Conservation (phyloP, 2,888 invertebrate species). For the Carabus problematicus region DNA sequence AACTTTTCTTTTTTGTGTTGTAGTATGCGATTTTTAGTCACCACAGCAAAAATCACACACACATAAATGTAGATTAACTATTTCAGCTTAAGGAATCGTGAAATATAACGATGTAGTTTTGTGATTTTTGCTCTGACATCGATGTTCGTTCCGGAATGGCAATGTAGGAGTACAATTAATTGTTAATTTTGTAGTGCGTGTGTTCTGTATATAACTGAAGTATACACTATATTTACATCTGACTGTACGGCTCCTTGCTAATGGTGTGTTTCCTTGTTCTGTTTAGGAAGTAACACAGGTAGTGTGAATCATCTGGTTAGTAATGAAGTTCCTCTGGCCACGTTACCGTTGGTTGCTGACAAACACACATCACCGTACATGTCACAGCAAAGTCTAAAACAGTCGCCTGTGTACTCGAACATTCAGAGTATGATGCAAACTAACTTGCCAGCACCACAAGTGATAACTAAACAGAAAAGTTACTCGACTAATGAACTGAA, state of each 20-base stretch:
- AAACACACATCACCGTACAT: constrained; percentile 54
- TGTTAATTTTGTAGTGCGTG: constrained; percentile 12
- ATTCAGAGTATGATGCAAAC: constrained; percentile 45
- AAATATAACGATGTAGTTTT: constrained; percentile 7
- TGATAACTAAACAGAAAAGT: constrained; percentile 37
- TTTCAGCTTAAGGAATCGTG: neutral
- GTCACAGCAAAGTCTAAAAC: constrained; percentile 57
- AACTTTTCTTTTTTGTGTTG: constrained; percentile 7
- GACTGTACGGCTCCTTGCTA: no score
- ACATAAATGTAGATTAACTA: neutral
- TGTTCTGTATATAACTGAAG: constrained; percentile 1
- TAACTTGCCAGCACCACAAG: constrained; percentile 27
- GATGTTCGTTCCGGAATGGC: constrained; percentile 15
- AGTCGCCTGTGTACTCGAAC: constrained; percentile 59
- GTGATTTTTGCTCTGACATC: constrained; percentile 19
- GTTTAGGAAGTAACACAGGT: constrained; percentile 70
- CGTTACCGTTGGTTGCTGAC: constrained; percentile 51
- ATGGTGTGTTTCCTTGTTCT: constrained; percentile 43
- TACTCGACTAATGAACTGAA: constrained; percentile 43
- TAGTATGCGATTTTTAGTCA: neutral
- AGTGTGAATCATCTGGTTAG: constrained; percentile 71
- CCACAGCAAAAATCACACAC: neutral
- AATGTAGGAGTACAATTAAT: neutral
- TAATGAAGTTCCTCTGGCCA: constrained; percentile 69
- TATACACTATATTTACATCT: neutral